phyloP scores from a whole-genome alignment of 2,888 invertebrate genomes.

The Zelleria hepariella region DNA sequence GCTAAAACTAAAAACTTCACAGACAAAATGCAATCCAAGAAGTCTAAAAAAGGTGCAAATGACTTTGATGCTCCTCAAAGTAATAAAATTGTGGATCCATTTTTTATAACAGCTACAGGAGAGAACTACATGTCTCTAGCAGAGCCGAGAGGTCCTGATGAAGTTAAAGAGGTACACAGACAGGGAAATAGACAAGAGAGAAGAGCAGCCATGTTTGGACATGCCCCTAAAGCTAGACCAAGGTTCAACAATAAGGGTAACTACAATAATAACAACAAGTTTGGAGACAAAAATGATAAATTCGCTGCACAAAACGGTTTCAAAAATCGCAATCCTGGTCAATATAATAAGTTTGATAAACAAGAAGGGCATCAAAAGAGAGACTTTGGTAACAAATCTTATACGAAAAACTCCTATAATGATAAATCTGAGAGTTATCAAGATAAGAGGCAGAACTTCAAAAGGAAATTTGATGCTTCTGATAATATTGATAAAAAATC shows the following conservation, averaged over 20 bases:
- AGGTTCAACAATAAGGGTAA: slow-evolving; percentile 22
- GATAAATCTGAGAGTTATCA: slow-evolving; percentile 14
- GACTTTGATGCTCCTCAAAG: slow-evolving; percentile 20
- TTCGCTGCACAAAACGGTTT: slow-evolving; percentile 13
- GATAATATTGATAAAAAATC: slow-evolving; percentile 17
- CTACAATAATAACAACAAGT: slow-evolving; percentile 14
- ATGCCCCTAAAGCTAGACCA: slow-evolving; percentile 42
- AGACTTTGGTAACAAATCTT: slow-evolving; percentile 3
- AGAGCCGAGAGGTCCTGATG: slow-evolving; percentile 57
- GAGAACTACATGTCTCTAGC: slow-evolving; percentile 59
- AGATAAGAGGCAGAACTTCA: slow-evolving; percentile 8
- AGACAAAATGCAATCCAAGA: slow-evolving; percentile 43
- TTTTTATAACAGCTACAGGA: slow-evolving; percentile 58
- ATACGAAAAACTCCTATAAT: slow-evolving; percentile 13
- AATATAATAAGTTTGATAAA: slow-evolving; percentile 3
- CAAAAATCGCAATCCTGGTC: not conserved
- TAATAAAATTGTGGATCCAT: slow-evolving; percentile 55
- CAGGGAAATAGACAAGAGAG: slow-evolving; percentile 56
- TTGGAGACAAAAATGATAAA: slow-evolving; percentile 17
- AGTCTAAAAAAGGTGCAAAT: slow-evolving; percentile 38
- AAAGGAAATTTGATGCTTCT: slow-evolving; percentile 9
- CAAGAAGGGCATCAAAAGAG: slow-evolving; percentile 9
- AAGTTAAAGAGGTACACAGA: slow-evolving; percentile 52
- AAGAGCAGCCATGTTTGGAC: slow-evolving; percentile 61
- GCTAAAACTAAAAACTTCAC: slow-evolving; percentile 52